Conservation (phyloP, 1,140 invertebrate genomes). For the Hesperophylax magnus region DNA sequence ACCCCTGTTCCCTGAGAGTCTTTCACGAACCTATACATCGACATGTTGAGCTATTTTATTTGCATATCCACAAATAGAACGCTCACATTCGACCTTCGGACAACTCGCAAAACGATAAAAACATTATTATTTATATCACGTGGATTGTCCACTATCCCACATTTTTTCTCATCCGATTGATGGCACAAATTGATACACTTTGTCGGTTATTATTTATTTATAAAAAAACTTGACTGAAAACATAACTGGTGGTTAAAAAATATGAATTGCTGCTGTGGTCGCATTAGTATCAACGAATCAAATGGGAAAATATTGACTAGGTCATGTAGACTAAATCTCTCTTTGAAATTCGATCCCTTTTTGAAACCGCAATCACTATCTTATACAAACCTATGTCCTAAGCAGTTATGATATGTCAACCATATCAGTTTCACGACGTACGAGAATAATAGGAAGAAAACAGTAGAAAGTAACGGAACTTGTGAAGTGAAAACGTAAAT, state of each 20-base stretch:
- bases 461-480: neutral
- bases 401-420: neutral
- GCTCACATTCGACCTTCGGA: slow-evolving; percentile 12
- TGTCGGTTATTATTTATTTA: too few species aligned
- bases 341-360: neutral
- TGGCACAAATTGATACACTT: too few species aligned
- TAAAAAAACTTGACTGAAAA: too few species aligned
- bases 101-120: too few species aligned
- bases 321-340: neutral
- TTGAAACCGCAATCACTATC: neutral
- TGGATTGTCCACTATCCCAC: too few species aligned
- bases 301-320: neutral
- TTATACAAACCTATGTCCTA: too few species aligned
- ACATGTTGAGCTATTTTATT: slow-evolving; percentile 35
- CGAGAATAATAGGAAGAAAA: neutral
- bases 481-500: too few species aligned
- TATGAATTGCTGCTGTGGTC: too few species aligned
- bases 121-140: too few species aligned
- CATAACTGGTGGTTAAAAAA: too few species aligned
- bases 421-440: neutral
- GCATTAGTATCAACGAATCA: too few species aligned
- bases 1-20: slow-evolving; percentile 69
- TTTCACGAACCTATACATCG: slow-evolving; percentile 83
- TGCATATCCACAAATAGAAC: slow-evolving; percentile 26
- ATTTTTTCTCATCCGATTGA: too few species aligned